These are phyloP conservation scores for Sesia bembeciformis DNA, from an alignment of 2,888 invertebrate genomes.

Conservation along the genomic window DNA sequence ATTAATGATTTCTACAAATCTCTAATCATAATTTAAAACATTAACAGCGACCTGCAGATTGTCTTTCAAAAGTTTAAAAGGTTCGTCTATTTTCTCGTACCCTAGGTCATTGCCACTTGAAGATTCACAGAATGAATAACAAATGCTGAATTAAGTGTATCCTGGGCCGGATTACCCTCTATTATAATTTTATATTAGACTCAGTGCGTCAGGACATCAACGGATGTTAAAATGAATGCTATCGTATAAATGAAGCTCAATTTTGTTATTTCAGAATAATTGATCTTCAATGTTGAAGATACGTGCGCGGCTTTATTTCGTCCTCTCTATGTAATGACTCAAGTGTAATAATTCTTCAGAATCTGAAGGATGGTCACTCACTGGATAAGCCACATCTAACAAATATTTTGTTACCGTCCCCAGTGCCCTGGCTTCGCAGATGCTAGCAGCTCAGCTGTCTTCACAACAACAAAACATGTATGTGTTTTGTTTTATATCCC, in stretches of 20 bases:
- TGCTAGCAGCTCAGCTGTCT: constrained; percentile 94
- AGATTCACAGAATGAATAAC: constrained; percentile 11
- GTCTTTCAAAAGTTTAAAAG: background rate
- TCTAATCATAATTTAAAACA: background rate
- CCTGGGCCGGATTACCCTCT: constrained; percentile 17
- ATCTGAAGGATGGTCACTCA: constrained; percentile 21
- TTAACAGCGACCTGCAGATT: background rate
- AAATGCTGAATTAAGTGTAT: constrained; percentile 53
- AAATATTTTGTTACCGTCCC: constrained; percentile 76
- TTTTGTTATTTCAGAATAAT: background rate
- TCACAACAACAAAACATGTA: constrained; percentile 96
- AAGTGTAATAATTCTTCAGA: constrained; percentile 22
- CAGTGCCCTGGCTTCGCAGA: constrained; percentile 98
- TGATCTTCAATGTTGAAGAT: constrained; percentile 5
- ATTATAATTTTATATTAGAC: constrained; percentile 52
- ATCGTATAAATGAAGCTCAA: background rate
- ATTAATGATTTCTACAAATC: background rate
- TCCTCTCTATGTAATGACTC: background rate
- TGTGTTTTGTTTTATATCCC: constrained; percentile 76
- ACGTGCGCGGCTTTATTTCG: constrained; percentile 45
- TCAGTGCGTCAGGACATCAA: constrained; percentile 28
- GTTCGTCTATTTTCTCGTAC: constrained; percentile 5
- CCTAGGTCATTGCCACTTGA: constrained; percentile 31
- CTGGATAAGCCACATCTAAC: constrained; percentile 53
- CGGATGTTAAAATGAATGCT: background rate